phyloP scores from a whole-genome alignment of 2,797 vertebrate genomes.

The Malurus splendens region DNA sequence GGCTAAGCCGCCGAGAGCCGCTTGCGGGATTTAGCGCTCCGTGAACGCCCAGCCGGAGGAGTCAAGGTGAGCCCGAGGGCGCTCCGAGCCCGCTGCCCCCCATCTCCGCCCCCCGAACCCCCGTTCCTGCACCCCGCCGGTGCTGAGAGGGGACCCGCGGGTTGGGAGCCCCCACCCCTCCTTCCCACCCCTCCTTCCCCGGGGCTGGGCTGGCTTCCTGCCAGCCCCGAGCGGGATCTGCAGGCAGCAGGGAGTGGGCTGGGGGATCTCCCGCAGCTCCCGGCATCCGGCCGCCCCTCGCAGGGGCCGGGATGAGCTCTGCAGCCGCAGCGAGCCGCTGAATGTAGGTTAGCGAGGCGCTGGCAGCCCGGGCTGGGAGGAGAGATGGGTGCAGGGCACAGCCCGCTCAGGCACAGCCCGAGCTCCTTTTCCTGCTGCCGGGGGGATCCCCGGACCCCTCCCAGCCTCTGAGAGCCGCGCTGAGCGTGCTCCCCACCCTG shows the following conservation, averaged over 20 bases:
- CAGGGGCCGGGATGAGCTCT: neutral
- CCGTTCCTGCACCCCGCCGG: neutral
- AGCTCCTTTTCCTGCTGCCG: neutral
- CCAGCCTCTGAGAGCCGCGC: neutral
- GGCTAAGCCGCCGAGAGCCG: neutral
- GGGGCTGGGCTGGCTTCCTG: neutral
- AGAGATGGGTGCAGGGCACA: neutral
- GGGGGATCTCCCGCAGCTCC: neutral
- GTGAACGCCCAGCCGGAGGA: neutral
- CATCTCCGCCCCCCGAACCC: neutral
- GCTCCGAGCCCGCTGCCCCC: neutral
- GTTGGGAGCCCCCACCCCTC: neutral
- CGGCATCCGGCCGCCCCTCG: neutral
- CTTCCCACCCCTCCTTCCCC: neutral
- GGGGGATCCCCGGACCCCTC: neutral
- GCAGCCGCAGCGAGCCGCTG: neutral
- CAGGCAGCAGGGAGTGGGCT: neutral
- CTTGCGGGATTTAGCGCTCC: neutral
- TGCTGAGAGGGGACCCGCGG: neutral
- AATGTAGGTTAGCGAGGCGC: conserved; percentile 47
- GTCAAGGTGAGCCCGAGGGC: conserved; percentile 54
- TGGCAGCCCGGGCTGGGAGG: neutral
- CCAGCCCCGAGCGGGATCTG: neutral
- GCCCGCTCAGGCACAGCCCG: neutral
- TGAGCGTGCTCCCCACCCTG: neutral